Conservation (phyloP, 2,888 invertebrate species). For the Leptinotarsa rubiginosa region DNA sequence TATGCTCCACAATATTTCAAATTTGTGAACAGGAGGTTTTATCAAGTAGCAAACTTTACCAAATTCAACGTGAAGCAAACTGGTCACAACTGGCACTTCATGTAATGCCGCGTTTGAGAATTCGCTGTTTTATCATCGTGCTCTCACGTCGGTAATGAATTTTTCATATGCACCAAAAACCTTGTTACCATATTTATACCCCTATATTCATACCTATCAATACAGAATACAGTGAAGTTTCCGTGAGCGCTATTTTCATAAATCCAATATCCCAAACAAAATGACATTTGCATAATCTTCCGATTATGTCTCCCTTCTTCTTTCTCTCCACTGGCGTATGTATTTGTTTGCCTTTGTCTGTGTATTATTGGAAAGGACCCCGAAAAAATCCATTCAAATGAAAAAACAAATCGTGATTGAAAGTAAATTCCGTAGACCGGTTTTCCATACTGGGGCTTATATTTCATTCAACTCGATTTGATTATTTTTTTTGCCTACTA, state of each 20-base stretch:
- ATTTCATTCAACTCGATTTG: constrained; percentile 21
- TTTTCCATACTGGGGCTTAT: constrained; percentile 32
- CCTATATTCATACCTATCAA: constrained; percentile 57
- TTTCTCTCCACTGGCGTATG: constrained; percentile 42
- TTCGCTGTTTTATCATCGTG: background rate
- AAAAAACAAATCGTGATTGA: constrained; percentile 54
- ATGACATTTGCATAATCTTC: constrained; percentile 67
- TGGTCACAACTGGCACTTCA: too few species aligned
- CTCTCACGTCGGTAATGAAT: constrained; percentile 20
- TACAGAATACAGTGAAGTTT: constrained; percentile 55
- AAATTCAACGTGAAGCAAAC: too few species aligned
- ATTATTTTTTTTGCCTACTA: background rate
- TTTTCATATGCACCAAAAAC: constrained; percentile 41
- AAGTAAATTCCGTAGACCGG: constrained; percentile 42
- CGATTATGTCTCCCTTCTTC: constrained; percentile 59
- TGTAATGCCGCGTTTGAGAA: too few species aligned
- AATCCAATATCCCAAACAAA: constrained; percentile 67
- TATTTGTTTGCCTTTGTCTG: constrained; percentile 40
- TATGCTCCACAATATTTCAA: too few species aligned
- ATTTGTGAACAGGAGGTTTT: too few species aligned
- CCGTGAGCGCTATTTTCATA: constrained; percentile 63
- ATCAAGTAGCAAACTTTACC: too few species aligned
- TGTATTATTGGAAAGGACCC: constrained; percentile 27
- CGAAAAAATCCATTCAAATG: constrained; percentile 46
- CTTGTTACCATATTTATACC: constrained; percentile 51